Evolutionary conservation across 2,888 invertebrate species (phyloP).

Genomic region (Gortyna flavago): DNA sequence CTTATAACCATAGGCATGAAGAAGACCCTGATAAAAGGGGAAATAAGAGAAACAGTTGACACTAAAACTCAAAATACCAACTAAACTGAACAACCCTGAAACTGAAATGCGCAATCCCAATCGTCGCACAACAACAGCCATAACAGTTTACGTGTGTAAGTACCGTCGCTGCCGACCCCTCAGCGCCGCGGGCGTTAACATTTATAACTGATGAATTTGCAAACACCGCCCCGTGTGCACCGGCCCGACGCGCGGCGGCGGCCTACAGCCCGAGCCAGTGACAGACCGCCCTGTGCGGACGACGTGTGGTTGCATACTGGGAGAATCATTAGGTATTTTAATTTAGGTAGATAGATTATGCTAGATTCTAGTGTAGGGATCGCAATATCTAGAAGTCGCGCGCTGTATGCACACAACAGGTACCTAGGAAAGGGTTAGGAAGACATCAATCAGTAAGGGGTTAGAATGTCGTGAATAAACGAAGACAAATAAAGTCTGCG

Average conservation of each 20-base stretch:
- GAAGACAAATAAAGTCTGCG: not conserved
- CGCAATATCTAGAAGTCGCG: not conserved
- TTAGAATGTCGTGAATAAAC: not conserved
- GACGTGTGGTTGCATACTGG: slow-evolving; percentile 20
- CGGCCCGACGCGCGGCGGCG: not conserved
- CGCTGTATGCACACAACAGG: too few species aligned
- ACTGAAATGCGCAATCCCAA: not conserved
- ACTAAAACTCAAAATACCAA: not conserved
- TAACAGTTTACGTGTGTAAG: slow-evolving; percentile 26
- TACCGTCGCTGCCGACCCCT: slow-evolving; percentile 6
- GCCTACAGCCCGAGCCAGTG: not conserved
- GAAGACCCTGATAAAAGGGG: not conserved
- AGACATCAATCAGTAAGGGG: not conserved
- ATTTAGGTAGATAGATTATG: not conserved
- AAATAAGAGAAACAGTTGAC: not conserved
- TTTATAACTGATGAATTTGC: slow-evolving; percentile 72
- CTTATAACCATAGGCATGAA: not conserved
- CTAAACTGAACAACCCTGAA: not conserved
- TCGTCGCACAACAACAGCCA: slow-evolving; percentile 11
- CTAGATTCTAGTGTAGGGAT: not conserved
- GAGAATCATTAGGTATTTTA: not conserved
- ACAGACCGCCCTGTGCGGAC: not conserved
- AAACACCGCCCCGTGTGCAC: slow-evolving; percentile 56
- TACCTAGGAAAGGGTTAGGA: not conserved
- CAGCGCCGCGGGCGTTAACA: slow-evolving; percentile 48